Conservation (phyloP, 2,113 vertebrate species). For the Rhegmatorhina hoffmannsi region DNA sequence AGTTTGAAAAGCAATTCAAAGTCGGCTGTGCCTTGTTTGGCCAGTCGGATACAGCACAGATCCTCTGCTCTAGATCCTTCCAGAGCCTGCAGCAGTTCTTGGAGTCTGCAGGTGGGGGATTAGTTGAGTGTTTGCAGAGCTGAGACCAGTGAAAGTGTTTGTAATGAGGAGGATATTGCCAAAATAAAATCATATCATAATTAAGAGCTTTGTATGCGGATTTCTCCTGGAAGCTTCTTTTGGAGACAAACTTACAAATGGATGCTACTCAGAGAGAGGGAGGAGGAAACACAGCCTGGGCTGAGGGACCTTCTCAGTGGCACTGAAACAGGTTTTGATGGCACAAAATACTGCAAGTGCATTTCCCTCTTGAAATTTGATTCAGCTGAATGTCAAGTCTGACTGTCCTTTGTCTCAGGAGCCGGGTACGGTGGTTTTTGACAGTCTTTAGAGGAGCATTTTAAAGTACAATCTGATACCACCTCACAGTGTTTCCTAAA, state of each 20-base stretch:
- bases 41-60: neutral
- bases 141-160: neutral
- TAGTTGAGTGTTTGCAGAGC: neutral
- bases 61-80: neutral
- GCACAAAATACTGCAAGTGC: neutral
- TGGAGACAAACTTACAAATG: neutral
- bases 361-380: neutral
- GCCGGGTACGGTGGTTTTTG: neutral
- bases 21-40: neutral
- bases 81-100: accelerated
- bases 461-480: neutral
- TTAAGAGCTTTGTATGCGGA: neutral
- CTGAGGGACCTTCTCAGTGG: neutral
- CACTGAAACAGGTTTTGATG: neutral
- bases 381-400: neutral
- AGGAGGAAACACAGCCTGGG: neutral
- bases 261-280: neutral
- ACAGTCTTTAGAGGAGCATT: neutral
- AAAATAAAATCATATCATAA: neutral
- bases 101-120: neutral
- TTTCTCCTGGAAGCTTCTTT: neutral
- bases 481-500: neutral
- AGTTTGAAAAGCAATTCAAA: neutral
- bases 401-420: neutral
- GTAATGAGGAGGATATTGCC: neutral